Percentiles rank a stretch among this genome's conserved stretches.
These are phyloP conservation scores for Athalia circularis DNA, from an alignment of 2,888 invertebrate genomes.

Conservation along the genomic window DNA sequence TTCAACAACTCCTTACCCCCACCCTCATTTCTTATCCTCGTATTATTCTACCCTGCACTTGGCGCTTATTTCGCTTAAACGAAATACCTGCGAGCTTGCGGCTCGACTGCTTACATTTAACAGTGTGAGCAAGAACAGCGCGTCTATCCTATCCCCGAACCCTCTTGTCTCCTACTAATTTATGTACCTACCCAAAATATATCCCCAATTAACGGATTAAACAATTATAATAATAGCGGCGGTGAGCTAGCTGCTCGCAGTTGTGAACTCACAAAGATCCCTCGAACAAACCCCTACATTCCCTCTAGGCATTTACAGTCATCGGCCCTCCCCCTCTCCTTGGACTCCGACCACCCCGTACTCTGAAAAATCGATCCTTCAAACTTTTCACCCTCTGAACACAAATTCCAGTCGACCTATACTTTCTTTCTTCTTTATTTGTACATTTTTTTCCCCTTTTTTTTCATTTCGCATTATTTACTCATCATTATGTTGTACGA, in stretches of 20 bases:
- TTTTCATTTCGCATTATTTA: too few relatives aligned
- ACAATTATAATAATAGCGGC: slow-evolving; percentile 38
- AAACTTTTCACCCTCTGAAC: too few relatives aligned
- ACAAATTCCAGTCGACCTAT: too few relatives aligned
- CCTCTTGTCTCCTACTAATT: slow-evolving; percentile 34
- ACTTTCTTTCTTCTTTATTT: too few relatives aligned
- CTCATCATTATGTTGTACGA: too few relatives aligned
- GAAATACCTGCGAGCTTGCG: slow-evolving; percentile 3
- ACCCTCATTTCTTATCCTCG: too few relatives aligned
- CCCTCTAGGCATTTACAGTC: not conserved
- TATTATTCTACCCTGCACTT: too few relatives aligned
- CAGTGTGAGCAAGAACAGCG: not conserved
- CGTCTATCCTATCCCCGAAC: not conserved
- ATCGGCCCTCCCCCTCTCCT: too few relatives aligned
- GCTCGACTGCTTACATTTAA: slow-evolving; percentile 11
- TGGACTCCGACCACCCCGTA: too few relatives aligned
- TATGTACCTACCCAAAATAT: slow-evolving; percentile 34
- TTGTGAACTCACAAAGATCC: slow-evolving; percentile 13
- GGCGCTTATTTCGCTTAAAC: not conserved
- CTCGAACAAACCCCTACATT: slow-evolving; percentile 6
- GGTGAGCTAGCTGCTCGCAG: slow-evolving; percentile 8
- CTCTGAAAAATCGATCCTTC: too few relatives aligned
- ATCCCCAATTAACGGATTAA: slow-evolving; percentile 39
- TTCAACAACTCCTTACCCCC: not conserved
- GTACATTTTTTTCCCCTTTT: too few relatives aligned